A percentile compares a stretch with the other conserved stretches of the same genome.
phyloP scores from a whole-genome alignment of 1,140 invertebrate genomes.

The Mylabris phalerata region DNA sequence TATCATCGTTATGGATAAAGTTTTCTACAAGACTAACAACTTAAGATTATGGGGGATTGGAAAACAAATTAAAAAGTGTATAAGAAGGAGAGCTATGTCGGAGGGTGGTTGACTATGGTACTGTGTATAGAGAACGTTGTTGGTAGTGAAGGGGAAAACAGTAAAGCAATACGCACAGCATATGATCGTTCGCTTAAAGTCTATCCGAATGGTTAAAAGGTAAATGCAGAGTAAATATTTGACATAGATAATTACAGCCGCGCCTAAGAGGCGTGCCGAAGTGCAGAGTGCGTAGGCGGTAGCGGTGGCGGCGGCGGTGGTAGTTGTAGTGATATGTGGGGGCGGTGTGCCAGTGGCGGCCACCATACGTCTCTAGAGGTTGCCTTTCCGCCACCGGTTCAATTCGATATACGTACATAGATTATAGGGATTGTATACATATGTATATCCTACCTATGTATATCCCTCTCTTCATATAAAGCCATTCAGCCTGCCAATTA shows the following conservation, averaged over 20 bases:
- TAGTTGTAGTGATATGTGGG: neutral
- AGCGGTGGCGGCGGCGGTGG: conserved; percentile 10
- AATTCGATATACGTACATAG: conserved; percentile 6
- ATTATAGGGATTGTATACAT: neutral
- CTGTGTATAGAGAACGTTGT: too few species aligned
- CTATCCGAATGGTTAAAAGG: conserved; percentile 39
- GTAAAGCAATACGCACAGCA: conserved; percentile 3
- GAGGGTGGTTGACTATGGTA: neutral
- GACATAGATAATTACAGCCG: conserved; percentile 40
- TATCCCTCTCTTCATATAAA: conserved; percentile 5
- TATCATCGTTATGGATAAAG: too few species aligned
- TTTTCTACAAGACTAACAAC: too few species aligned
- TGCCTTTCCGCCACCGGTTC: conserved; percentile 9
- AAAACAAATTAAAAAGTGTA: conserved; percentile 14
- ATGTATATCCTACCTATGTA: neutral
- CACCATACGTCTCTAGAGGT: conserved; percentile 14
- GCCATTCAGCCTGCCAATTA: conserved; percentile 11
- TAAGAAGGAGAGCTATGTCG: neutral
- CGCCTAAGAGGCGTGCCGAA: conserved; percentile 34
- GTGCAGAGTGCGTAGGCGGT: conserved; percentile 6
- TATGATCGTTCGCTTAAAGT: conserved; percentile 23
- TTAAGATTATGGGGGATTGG: neutral
- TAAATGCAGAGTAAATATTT: conserved; percentile 42
- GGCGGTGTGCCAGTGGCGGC: too few species aligned
- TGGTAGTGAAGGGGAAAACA: neutral